Evolutionary conservation across 2,888 invertebrate species (phyloP).

Genomic region (Marasmarcha lunaedactyla): DNA sequence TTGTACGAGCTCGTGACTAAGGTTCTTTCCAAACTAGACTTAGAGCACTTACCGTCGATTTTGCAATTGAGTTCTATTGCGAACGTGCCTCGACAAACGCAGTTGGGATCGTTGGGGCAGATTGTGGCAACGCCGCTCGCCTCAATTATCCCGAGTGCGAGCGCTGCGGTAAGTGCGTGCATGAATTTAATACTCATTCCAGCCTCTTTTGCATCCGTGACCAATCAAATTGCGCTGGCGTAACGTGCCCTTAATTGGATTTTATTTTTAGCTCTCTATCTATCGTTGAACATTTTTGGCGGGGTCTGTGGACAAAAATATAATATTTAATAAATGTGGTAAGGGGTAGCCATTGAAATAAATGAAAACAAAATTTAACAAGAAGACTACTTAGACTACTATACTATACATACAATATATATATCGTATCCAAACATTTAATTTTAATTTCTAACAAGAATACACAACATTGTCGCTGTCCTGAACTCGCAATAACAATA

Average conservation of each 20-base stretch:
- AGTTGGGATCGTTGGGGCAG: conserved; percentile 61
- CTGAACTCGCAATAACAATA: no score
- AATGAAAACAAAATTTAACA: no score
- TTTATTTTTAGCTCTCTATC: background rate
- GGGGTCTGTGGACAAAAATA: background rate
- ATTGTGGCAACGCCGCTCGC: conserved; percentile 32
- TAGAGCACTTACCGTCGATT: conserved; percentile 58
- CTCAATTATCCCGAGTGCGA: conserved; percentile 49
- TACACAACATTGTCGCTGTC: no score
- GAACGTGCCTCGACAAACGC: conserved; percentile 58
- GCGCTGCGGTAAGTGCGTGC: conserved; percentile 36
- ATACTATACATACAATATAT: no score
- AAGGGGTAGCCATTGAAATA: no score
- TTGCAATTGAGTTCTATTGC: conserved; percentile 60
- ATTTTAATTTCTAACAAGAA: no score
- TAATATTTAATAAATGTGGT: no score
- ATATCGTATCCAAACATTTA: no score
- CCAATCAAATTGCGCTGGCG: conserved; percentile 5
- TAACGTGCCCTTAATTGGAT: conserved; percentile 4
- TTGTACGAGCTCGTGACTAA: background rate
- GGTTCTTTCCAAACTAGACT: conserved; percentile 15
- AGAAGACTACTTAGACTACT: no score
- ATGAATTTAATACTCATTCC: conserved; percentile 41
- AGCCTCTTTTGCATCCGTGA: conserved; percentile 16
- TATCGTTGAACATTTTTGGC: background rate